These are phyloP conservation scores for Rhinoraja longicauda DNA, from an alignment of 2,797 vertebrate species.

Conservation along the genomic window DNA sequence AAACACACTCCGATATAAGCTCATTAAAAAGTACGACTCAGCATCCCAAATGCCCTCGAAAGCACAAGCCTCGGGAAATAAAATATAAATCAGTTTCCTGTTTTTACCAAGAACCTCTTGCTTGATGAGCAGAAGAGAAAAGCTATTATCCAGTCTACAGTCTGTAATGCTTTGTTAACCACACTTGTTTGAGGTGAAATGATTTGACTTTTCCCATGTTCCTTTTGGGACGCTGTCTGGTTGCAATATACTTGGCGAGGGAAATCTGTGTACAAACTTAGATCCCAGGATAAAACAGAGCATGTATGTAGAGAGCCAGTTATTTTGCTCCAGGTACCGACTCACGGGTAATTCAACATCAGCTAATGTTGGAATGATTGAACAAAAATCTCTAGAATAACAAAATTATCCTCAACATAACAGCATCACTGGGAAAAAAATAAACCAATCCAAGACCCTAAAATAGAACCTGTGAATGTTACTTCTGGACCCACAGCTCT, in stretches of 20 bases:
- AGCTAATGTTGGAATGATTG: background rate
- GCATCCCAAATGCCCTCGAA: background rate
- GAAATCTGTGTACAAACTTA: background rate
- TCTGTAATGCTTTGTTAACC: background rate
- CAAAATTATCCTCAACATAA: background rate
- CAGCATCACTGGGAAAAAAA: background rate
- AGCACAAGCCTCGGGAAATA: background rate
- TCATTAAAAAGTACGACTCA: background rate
- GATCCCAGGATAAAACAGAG: background rate
- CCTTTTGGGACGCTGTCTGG: background rate
- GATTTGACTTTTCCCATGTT: background rate
- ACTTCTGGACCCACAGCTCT: slow-evolving; percentile 2
- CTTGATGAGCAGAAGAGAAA: background rate
- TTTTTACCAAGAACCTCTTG: no score
- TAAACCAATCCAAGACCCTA: background rate
- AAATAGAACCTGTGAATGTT: background rate
- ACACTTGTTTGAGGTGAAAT: background rate
- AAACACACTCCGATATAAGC: background rate
- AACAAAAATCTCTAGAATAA: background rate
- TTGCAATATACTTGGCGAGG: background rate
- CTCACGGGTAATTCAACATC: background rate
- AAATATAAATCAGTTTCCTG: background rate
- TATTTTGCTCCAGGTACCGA: background rate
- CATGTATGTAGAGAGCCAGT: background rate
- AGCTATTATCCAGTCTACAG: background rate